Evolutionary conservation across 2,888 invertebrate genomes (phyloP), one percentile per base, ranked within the genome.

Genomic region (Glyphotaelius pellucidus): DNA sequence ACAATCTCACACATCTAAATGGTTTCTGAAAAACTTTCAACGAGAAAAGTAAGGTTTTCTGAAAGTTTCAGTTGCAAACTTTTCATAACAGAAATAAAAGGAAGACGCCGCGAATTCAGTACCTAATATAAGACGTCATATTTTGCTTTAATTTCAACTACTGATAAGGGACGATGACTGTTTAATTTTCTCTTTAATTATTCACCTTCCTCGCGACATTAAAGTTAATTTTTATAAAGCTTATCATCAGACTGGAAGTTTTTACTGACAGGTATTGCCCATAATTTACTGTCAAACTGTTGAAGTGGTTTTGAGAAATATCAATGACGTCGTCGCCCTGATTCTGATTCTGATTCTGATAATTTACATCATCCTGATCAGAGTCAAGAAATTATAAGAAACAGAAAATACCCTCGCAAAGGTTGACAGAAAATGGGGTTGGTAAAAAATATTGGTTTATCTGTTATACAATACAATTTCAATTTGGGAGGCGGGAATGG

Each of bases 51-150:
- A 67, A 67, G 25, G 25, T 25, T 15, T 5, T 25, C 3, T 4
- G 83, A 83, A 83, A 31, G 83, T 35, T 83, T 83, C 83, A 31
- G 19, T 35, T 1, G 15, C 31, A 83, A 83, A 83, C 31, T 83
- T 83, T 83, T 83, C 35, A 35, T 83, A 83, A 83, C 19, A 83
- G 81, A 81, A 81, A 81, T 81, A 81, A 81, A 81, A 81, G 2
- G 35, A 83, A 83, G 19, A 25, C 52, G 25, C 15, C 25, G 5
- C 25, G 7, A 67, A 19, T 67, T 67, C 25, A 67, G 52, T 67
- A 19, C 52, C 7, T 67, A 67, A 67, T 67, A n/a, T 67, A 67
- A 67, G 67, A 9, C 67, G 67, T n/a, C 25, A n/a, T 67, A 67
- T 67, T 67, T 67, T 67, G 25, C 25, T 67, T 67, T 67, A 67